Base-by-base conservation (phyloP, 2,113 vertebrate species). In the Paradoxurus hermaphroditus region DNA sequence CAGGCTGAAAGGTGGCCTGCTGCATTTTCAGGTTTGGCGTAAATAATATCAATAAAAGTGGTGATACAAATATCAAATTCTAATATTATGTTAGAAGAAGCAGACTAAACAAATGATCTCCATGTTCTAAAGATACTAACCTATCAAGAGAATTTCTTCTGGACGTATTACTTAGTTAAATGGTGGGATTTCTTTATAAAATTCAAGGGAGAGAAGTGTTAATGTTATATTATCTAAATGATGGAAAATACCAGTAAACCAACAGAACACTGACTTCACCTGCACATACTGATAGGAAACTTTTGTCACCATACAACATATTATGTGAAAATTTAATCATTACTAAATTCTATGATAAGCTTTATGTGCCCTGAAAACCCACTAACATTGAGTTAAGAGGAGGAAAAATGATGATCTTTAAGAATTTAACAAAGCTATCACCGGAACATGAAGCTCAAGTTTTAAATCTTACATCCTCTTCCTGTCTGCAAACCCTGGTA, bases 1-100 rank as follows among this genome's bases (percentile, higher is more conserved):
- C 27, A 63, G 44, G 25, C 46, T 41, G 25, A n/a, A 19, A 13
- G 2, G 4, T 56, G 29, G 78, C 1, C 29, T 29, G 79, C 82
- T 49, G 41, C 78, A 31, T 86, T 97, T 97, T 41, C 86, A 29
- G 49, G 29, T 65, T 53, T 81, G 5, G 39, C 86, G 19, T 78
- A 91, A 97, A 78, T 23, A 59, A 82, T 39, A 63, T 46, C 70
- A 88, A 44, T 27, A 86, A 73, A 95, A 79, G 44, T 31, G 15
- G 88, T 97, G 84, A 94, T 94, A 63, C 41, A 92, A 67, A 72
- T 83, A 92, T 7, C 2, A 86, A 97, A 93, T 77, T 85, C 70
- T 96, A 96, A 94, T 14, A 49, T 56, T 92, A 81, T 21, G 23
- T 86, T 88, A 89, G 81, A 59, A 86, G 39, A 73, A 10, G 72